Base-by-base conservation (phyloP, 1,140 invertebrate species). In the Manduca sexta region DNA sequence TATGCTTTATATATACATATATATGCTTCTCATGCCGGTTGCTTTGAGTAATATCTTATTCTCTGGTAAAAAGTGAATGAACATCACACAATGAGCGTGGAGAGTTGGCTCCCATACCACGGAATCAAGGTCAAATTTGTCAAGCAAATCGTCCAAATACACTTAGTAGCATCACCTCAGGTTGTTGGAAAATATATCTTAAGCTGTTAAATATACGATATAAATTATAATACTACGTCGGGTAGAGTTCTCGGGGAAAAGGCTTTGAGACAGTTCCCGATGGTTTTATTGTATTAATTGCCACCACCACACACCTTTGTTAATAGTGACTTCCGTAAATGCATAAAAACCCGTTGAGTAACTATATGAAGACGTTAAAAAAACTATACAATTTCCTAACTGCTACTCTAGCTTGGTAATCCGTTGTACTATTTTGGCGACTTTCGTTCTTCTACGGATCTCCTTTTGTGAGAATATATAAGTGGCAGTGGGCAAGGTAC, bases 221-320 rank as follows among this genome's bases (percentile, higher is more conserved):
- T 4, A n/a, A 11, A 11, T 35, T 12, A 7, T 49, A 52, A 29
- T 33, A 21, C 44, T 42, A 16, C 62, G 41, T 61, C 35, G 48
- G 60, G 58, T n/a, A 5, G 5, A 11, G 17, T 45, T 34, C 37
- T 47, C 12, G 35, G 37, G 62, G 70, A 74, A 71, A 65, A 61
- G 67, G 69, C 64, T 45, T 56, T 79, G 79, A 59, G 74, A 83
- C 55, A 53, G 67, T 72, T 77, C 72, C 64, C 68, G 63, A 62
- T 63, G 66, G 26, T 60, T 50, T 69, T 69, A 79, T 79, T 83
- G 79, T 79, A 74, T 74, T 70, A 65, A 71, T 67, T 74, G 69
- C 65, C 67, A 69, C 58, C 41, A 56, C 17, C 59, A 60, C 67
- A 66, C 66, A 78, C 60, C 48, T 45, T 73, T 69, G 64, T 74